A percentile compares a stretch with the other conserved stretches of the same genome.
phyloP scores from a whole-genome alignment of 1,140 invertebrate species.

The Leptonema lineaticorne region DNA sequence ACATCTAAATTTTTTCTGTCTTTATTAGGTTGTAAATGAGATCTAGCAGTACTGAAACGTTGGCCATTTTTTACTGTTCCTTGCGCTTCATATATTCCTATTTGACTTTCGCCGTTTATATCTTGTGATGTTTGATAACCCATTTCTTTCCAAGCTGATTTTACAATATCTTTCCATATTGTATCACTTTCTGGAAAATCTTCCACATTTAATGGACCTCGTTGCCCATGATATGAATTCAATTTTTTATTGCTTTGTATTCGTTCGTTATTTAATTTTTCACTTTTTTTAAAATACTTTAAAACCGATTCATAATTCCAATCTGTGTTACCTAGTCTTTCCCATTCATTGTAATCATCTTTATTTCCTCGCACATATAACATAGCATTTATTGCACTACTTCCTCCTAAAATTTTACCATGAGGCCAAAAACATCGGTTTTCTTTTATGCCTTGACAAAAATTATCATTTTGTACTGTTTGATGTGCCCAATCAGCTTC shows the following conservation, averaged over 20 bases:
- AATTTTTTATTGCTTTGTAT: constrained; percentile 46
- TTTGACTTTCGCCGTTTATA: constrained; percentile 54
- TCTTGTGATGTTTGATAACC: constrained; percentile 52
- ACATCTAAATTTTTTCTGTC: constrained; percentile 68
- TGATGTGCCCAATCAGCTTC: constrained; percentile 67
- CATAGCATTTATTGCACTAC: constrained; percentile 80
- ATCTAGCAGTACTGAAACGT: constrained; percentile 61
- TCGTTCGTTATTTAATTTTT: constrained; percentile 46
- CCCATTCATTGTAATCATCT: constrained; percentile 67
- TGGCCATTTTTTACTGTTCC: constrained; percentile 59
- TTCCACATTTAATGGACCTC: constrained; percentile 49
- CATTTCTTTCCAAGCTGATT: constrained; percentile 53
- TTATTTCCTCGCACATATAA: constrained; percentile 72
- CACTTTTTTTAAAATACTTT: constrained; percentile 60
- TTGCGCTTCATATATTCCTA: constrained; percentile 55
- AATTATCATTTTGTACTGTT: constrained; percentile 59
- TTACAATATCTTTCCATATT: constrained; percentile 46
- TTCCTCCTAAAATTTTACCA: constrained; percentile 75
- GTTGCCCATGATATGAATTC: constrained; percentile 46
- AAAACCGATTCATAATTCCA: constrained; percentile 68
- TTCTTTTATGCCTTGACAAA: constrained; percentile 57
- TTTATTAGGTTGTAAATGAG: constrained; percentile 58
- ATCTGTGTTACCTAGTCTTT: constrained; percentile 54
- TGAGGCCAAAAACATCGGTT: constrained; percentile 65
- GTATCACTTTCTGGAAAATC: constrained; percentile 40